Evolutionary conservation across 1,140 invertebrate species (phyloP), one percentile per base, ranked within the genome.

Genomic region (Plectus sambesii): DNA sequence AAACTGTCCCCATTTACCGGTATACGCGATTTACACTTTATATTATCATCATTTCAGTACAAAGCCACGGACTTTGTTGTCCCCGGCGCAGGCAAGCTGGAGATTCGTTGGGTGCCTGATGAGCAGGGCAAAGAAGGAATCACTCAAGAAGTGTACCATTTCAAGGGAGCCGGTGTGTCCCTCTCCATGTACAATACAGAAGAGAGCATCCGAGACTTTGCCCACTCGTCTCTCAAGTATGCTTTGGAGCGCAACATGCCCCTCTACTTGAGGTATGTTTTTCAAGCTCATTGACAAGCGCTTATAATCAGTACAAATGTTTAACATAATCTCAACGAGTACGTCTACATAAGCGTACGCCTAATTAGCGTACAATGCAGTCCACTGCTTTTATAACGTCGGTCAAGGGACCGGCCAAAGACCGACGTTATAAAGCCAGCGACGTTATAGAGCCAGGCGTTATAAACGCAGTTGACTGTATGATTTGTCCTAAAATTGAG

Each of bases 151-250:
- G 74, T 86, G 26, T 86, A 78, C 68, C 75, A 78, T 29, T 96
- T 85, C 69, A 82, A 84, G 61, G 82, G 84, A 20, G 72, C 85
- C 29, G 85, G 85, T 50, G 82, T 94, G 23, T 85, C 87, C 6
- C 73, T 96, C 49, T 87, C 81, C 38, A 94, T 96, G 82, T 98
- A 85, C 74, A 98, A 98, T 68, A 96, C 88, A 8, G 92, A 97
- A 70, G 84, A 83, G 69, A 84, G 82, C 43, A 87, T 88, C 56
- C 64, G 68, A 35, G 86, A 81, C 54, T 96, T 97, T 75, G 92
- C 90, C 9, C 84, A 92, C 65, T 83, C 87, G 30, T 93, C 87
- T 3, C 84, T 97, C 63, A 79, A 90, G 62, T 96, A 80, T 74
- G 88, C 90, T 22, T 71, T 97, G 38, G 74, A 81, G 22, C 79